Percentiles rank a stretch among this genome's conserved stretches.
Evolutionary conservation across 2,888 invertebrate genomes (phyloP).

Genomic region (Drosophila algonquin): DNA sequence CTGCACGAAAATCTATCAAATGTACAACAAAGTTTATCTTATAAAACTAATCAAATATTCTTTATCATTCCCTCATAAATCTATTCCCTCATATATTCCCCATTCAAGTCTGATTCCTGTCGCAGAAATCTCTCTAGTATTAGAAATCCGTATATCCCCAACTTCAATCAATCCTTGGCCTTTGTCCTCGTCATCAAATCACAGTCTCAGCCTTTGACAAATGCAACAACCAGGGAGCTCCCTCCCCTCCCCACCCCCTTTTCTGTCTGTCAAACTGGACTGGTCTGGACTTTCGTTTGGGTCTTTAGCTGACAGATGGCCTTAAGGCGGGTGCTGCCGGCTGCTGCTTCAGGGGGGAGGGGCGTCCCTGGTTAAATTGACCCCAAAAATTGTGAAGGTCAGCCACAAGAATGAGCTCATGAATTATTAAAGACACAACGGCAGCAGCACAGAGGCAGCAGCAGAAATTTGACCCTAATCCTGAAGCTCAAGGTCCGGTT

Average conservation of each 20-base stretch:
- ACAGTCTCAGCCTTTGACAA: conserved; percentile 38
- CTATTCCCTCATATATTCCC: background rate
- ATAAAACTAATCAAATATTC: background rate
- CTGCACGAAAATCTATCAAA: background rate
- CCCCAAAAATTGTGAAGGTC: conserved; percentile 70
- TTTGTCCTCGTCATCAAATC: conserved; percentile 48
- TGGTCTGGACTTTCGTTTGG: conserved; percentile 3
- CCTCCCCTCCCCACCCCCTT: background rate
- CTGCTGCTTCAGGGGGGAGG: conserved; percentile 26
- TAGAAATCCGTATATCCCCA: background rate
- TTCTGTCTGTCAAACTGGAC: background rate
- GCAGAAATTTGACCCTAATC: conserved; percentile 70
- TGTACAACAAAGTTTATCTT: background rate
- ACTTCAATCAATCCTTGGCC: background rate
- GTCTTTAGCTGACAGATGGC: conserved; percentile 44
- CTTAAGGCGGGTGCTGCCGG: conserved; percentile 3
- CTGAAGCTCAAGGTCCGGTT: conserved; percentile 31
- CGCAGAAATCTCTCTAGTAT: background rate
- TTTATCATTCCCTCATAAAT: background rate
- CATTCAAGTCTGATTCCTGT: background rate
- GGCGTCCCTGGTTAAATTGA: conserved; percentile 44
- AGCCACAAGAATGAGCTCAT: conserved; percentile 67
- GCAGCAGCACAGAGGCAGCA: conserved; percentile 10
- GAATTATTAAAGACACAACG: conserved; percentile 70
- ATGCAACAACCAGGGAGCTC: conserved; percentile 21